phyloP scores from a whole-genome alignment of 2,888 invertebrate species.

The Cataglyphis cursor region DNA sequence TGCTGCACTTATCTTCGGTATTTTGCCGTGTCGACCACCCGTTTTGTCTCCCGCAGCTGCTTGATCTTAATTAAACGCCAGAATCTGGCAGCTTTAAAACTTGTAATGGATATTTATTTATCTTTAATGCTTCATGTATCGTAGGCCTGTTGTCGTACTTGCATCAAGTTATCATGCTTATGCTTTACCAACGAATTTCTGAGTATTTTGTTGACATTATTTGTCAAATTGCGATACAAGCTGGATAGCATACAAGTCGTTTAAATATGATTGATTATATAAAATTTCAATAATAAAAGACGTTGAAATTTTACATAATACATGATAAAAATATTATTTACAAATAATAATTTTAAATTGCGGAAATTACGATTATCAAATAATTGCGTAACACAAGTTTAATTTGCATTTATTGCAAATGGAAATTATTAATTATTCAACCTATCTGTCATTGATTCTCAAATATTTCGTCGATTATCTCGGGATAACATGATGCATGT shows the following conservation, averaged over 20 bases:
- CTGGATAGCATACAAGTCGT: background rate
- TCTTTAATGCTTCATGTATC: constrained; percentile 22
- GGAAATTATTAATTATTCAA: constrained; percentile 53
- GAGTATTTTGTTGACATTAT: constrained; percentile 13
- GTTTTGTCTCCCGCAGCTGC: constrained; percentile 40
- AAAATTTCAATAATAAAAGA: background rate
- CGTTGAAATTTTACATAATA: background rate
- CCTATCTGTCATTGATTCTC: constrained; percentile 39
- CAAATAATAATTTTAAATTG: constrained; percentile 32
- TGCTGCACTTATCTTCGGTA: constrained; percentile 46
- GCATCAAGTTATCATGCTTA: constrained; percentile 3
- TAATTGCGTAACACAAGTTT: constrained; percentile 32
- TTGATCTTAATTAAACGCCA: constrained; percentile 50
- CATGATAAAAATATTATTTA: background rate
- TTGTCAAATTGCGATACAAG: constrained; percentile 14
- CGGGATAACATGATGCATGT: constrained; percentile 29
- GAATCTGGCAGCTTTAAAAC: constrained; percentile 49
- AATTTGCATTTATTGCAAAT: constrained; percentile 47
- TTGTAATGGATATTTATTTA: constrained; percentile 51
- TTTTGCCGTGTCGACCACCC: constrained; percentile 32
- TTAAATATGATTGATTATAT: background rate
- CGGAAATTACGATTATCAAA: constrained; percentile 12
- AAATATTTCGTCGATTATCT: constrained; percentile 48
- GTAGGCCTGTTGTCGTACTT: constrained; percentile 9
- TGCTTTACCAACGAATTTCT: constrained; percentile 11